Conservation (phyloP, 1,140 invertebrate species). For the Anastrepha obliqua region DNA sequence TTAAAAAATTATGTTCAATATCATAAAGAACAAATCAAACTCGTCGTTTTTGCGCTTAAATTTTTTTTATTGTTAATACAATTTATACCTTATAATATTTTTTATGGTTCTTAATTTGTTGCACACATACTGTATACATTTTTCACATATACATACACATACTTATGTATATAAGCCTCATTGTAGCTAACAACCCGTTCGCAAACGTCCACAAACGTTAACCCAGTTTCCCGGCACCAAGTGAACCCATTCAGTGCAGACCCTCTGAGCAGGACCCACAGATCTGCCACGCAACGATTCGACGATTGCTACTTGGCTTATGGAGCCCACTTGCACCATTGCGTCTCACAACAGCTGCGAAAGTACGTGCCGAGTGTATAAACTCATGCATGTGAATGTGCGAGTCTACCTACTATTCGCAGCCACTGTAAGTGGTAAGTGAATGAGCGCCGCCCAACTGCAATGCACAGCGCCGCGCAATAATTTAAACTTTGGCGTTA, state of each 20-base stretch:
- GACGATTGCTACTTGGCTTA: background rate
- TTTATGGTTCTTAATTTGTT: too few relatives aligned
- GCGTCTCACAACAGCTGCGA: background rate
- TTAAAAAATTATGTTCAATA: too few relatives aligned
- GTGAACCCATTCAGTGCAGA: background rate
- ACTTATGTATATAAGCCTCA: background rate
- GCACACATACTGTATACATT: too few relatives aligned
- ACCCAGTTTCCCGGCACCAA: background rate
- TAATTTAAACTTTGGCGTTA: slow-evolving; percentile 51
- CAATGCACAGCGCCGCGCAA: background rate
- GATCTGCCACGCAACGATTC: background rate
- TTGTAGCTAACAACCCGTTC: background rate
- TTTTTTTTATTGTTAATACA: too few relatives aligned
- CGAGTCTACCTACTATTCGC: background rate
- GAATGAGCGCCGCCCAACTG: background rate
- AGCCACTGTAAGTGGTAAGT: background rate
- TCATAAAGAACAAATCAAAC: too few relatives aligned
- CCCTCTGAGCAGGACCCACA: background rate
- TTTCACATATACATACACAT: too few relatives aligned
- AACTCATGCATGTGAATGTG: background rate
- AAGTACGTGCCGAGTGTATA: background rate
- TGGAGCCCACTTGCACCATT: background rate
- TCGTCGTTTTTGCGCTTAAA: too few relatives aligned
- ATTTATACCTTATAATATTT: too few relatives aligned
- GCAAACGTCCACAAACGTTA: slow-evolving; percentile 14